Conservation (phyloP, 2,888 invertebrate genomes). For the Torymus texanus region DNA sequence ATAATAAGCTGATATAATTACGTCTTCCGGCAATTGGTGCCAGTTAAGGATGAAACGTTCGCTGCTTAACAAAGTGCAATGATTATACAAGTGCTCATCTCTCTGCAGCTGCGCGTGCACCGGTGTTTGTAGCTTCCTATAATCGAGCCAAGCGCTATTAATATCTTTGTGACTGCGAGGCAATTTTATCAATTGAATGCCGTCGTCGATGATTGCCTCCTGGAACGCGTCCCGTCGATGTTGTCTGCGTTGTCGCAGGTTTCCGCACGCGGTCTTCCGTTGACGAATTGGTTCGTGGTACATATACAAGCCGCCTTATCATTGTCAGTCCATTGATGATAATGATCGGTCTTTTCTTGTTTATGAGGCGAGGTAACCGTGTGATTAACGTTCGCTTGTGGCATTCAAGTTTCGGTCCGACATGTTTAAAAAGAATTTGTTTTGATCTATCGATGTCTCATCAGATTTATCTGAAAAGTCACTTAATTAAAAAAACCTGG, state of each 20-base stretch:
- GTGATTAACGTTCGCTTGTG: too few relatives aligned
- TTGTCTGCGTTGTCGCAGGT: background rate
- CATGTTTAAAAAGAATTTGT: too few relatives aligned
- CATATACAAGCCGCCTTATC: background rate
- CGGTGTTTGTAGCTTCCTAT: slow-evolving; percentile 45
- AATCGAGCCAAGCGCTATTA: slow-evolving; percentile 59
- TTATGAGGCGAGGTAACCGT: background rate
- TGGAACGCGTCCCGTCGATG: slow-evolving; percentile 29
- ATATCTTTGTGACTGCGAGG: slow-evolving; percentile 58
- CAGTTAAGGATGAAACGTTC: slow-evolving; percentile 63
- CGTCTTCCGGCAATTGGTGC: slow-evolving; percentile 67
- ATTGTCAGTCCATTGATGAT: slow-evolving; percentile 2
- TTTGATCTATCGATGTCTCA: too few relatives aligned
- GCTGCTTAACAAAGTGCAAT: slow-evolving; percentile 66
- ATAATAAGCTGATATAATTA: slow-evolving; percentile 66
- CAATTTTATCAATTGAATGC: slow-evolving; percentile 68
- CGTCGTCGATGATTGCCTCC: slow-evolving; percentile 64
- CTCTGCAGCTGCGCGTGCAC: slow-evolving; percentile 33
- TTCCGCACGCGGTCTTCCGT: background rate
- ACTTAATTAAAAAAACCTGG: too few relatives aligned
- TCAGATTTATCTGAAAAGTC: too few relatives aligned
- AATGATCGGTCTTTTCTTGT: slow-evolving; percentile 14
- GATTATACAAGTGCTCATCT: slow-evolving; percentile 58
- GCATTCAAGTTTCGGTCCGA: too few relatives aligned
- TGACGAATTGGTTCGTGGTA: slow-evolving; percentile 46